These are phyloP conservation scores for Galago senegalensis DNA, from an alignment of 2,797 vertebrate species.

Conservation along the genomic window DNA sequence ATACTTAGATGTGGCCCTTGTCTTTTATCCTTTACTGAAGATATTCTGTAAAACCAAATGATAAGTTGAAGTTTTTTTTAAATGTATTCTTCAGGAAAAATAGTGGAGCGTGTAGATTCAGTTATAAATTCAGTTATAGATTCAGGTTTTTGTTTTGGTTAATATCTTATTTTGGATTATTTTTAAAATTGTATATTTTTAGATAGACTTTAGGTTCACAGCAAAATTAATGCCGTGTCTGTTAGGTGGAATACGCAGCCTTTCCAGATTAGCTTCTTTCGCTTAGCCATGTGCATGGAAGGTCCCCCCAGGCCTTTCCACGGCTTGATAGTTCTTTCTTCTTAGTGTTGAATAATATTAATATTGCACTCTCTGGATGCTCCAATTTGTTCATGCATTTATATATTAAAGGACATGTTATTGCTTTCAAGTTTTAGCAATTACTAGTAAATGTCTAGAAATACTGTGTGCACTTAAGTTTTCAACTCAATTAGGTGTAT, in stretches of 20 bases:
- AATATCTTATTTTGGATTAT: constrained; percentile 8
- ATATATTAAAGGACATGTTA: background rate
- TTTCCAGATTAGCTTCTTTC: background rate
- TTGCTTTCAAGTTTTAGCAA: background rate
- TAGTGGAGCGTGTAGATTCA: background rate
- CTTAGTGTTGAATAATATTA: background rate
- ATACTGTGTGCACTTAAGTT: background rate
- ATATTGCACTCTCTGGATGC: background rate
- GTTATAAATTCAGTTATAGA: background rate
- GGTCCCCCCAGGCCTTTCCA: background rate
- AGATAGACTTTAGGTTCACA: background rate
- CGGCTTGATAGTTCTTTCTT: background rate
- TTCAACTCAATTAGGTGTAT: background rate
- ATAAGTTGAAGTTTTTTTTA: background rate
- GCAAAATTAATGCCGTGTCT: background rate
- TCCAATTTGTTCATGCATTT: background rate
- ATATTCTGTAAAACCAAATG: background rate
- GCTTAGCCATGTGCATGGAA: background rate
- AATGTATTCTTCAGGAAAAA: background rate
- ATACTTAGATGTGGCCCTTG: background rate
- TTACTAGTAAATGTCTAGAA: background rate
- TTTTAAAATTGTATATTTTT: background rate
- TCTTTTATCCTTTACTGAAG: background rate
- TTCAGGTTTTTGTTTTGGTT: background rate
- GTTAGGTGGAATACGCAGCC: background rate